phyloP scores from a whole-genome alignment of 2,113 vertebrate species.

The Oreochromis tanganicae region DNA sequence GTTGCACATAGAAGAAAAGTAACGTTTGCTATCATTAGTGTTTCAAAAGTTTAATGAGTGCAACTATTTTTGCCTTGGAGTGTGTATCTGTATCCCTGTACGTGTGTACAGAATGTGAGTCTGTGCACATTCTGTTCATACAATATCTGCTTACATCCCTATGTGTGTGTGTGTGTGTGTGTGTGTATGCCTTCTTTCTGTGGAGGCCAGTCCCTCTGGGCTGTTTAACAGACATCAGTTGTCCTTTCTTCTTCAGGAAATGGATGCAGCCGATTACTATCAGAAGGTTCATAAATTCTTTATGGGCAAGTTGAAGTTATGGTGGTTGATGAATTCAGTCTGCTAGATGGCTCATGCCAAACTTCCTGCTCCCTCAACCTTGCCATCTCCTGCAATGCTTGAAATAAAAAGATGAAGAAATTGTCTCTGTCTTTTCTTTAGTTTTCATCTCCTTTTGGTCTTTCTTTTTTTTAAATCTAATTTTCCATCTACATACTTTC shows the following conservation, averaged over 20 bases:
- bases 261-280: slow-evolving; percentile 86
- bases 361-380: slow-evolving; percentile 33
- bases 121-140: not conserved
- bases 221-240: slow-evolving; percentile 84
- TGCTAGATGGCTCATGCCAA: slow-evolving; percentile 60
- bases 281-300: slow-evolving; percentile 85
- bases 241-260: slow-evolving; percentile 81
- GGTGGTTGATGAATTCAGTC: slow-evolving; percentile 76
- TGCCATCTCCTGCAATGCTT: slow-evolving; percentile 9
- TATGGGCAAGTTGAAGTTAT: slow-evolving; percentile 75
- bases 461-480: not conserved
- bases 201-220: slow-evolving; percentile 82
- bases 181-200: slow-evolving; percentile 17
- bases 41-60: not conserved
- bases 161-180: not conserved
- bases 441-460: not conserved
- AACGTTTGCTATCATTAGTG: not conserved
- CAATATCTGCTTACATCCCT: not conserved
- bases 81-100: not conserved
- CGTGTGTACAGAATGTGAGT: not conserved
- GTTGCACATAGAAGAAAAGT: not conserved
- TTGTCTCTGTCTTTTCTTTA: slow-evolving; percentile 4
- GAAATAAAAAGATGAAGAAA: slow-evolving; percentile 45
- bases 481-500: not conserved
- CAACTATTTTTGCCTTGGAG: not conserved